These are phyloP conservation scores for Cyanoramphus novaezelandiae DNA, from an alignment of 2,113 vertebrate species.

Conservation along the genomic window DNA sequence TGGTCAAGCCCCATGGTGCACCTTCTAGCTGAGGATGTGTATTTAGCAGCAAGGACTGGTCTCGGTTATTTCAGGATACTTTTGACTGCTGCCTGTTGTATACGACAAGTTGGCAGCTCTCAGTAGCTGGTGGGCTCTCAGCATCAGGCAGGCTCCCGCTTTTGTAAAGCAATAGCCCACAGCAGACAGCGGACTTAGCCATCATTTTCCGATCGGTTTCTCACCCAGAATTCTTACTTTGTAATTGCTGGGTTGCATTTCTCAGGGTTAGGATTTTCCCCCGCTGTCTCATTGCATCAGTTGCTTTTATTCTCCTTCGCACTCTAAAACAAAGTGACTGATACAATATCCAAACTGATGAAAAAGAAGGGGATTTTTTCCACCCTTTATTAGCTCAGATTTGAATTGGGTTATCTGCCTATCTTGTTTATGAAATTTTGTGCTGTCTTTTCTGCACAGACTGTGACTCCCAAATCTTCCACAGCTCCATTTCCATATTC, in stretches of 20 bases:
- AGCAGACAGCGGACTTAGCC: not conserved
- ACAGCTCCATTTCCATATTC: slow-evolving; percentile 90
- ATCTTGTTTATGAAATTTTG: slow-evolving; percentile 82
- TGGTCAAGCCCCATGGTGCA: not conserved
- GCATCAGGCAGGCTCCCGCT: not conserved
- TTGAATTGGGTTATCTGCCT: slow-evolving; percentile 80
- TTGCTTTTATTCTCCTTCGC: slow-evolving; percentile 42
- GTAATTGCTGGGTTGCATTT: slow-evolving; percentile 52
- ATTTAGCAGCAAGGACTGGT: not conserved
- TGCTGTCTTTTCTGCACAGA: slow-evolving; percentile 77
- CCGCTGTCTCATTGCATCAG: not conserved
- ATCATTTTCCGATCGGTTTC: slow-evolving; percentile 51
- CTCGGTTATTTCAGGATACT: not conserved
- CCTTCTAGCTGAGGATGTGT: not conserved
- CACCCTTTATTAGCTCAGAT: slow-evolving; percentile 70
- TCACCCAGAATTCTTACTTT: slow-evolving; percentile 55
- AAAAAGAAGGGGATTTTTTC: slow-evolving; percentile 49
- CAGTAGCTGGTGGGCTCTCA: not conserved
- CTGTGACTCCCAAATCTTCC: slow-evolving; percentile 82
- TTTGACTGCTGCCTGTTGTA: not conserved
- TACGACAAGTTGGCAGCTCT: not conserved
- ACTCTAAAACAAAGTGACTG: slow-evolving; percentile 73
- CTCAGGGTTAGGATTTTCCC: not conserved
- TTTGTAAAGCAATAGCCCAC: slow-evolving; percentile 46
- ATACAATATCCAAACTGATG: slow-evolving; percentile 74